Evolutionary conservation across 1,140 invertebrate species (phyloP), one percentile per base, ranked within the genome.

Genomic region (Pissodes strobi): DNA sequence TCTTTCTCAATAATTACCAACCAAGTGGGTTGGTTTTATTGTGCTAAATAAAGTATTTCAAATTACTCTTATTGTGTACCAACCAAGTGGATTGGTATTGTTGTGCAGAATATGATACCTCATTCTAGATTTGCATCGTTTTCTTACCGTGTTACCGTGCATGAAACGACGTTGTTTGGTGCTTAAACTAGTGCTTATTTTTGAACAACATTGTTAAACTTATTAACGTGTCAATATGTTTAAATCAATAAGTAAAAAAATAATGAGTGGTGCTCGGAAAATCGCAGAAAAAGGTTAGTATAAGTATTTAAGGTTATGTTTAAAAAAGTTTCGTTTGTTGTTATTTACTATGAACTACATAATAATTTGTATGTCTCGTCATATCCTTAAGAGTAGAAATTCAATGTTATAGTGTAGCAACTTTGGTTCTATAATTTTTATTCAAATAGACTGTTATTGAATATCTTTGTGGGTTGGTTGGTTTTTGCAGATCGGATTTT

Each of bases 141-240:
- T n/a, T n/a, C n/a, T n/a, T n/a, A n/a, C n/a, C n/a, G n/a, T n/a
- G n/a, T n/a, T n/a, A n/a, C n/a, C n/a, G n/a, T n/a, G n/a, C n/a
- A n/a, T n/a, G n/a, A n/a, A n/a, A n/a, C n/a, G n/a, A n/a, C n/a
- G n/a, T n/a, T n/a, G n/a, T n/a, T n/a, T n/a, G n/a, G n/a, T n/a
- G n/a, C n/a, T n/a, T n/a, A n/a, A n/a, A n/a, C n/a, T n/a, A n/a
- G n/a, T n/a, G 39, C 10, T 9, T 43, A 43, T 43, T 43, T 43
- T 43, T 43, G 15, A 43, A 6, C 15, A 17, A 43, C 39, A 43
- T 9, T 43, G 39, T 43, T 43, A 12, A 43, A 43, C 39, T 43
- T 43, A 43, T 17, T 43, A 43, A 43, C 39, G 39, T 12, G 39
- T 13, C 39, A 43, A 43, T 43, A 43, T 43, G 39, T 43, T 43